Percentiles rank a stretch among this genome's conserved stretches.
These are phyloP conservation scores for Gallinago media DNA, from an alignment of 2,113 vertebrate genomes.

Conservation along the genomic window DNA sequence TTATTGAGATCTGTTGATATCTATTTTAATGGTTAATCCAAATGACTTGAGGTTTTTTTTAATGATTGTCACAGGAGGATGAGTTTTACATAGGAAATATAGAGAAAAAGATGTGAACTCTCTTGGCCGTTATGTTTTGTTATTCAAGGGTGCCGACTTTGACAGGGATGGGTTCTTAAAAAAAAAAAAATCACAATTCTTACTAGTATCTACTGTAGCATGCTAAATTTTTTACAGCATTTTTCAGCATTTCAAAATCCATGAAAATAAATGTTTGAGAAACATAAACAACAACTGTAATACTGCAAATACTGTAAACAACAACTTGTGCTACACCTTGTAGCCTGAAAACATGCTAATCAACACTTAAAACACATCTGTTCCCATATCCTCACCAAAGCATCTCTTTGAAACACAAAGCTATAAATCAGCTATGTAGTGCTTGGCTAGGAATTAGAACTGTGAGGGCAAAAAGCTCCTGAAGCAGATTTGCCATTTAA, in stretches of 20 bases:
- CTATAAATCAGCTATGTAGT: neutral
- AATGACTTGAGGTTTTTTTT: neutral
- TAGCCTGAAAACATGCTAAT: neutral
- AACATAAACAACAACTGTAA: neutral
- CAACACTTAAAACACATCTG: neutral
- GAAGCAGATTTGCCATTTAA: neutral
- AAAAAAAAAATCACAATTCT: neutral
- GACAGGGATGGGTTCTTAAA: neutral
- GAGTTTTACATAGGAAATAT: neutral
- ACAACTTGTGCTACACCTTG: neutral
- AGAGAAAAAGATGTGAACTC: neutral
- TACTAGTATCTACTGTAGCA: neutral
- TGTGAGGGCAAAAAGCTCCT: neutral
- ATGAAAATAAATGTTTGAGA: neutral
- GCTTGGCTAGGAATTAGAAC: neutral
- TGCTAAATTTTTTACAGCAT: neutral
- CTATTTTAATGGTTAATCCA: neutral
- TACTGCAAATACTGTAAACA: neutral
- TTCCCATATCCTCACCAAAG: neutral
- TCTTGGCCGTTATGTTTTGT: neutral
- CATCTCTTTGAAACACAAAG: neutral
- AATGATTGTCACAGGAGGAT: neutral
- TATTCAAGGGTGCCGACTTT: neutral
- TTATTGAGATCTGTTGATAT: neutral
- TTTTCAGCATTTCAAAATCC: neutral